Evolutionary conservation across 2,888 invertebrate genomes (phyloP), one percentile per base, ranked within the genome.

Genomic region (Schizaphis graminum): DNA sequence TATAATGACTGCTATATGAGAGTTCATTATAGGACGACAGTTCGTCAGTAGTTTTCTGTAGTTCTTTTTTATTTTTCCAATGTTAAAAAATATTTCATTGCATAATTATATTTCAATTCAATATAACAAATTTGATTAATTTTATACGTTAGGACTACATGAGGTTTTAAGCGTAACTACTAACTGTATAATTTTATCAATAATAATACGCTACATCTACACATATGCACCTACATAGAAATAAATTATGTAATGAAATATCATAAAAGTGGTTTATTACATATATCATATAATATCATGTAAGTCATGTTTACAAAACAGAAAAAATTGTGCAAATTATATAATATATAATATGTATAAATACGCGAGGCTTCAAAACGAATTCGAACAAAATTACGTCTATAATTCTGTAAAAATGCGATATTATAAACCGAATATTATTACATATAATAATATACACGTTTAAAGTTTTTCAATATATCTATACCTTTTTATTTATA

Each of bases 251-350:
- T 47, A 35, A 86, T 91, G 28, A 44, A 86, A 57, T 57, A 85
- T 91, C 91, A 10, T 57, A 91, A 85, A 86, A 91, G 86, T 86
- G 86, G 86, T 57, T 47, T 47, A 47, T 21, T 44, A n/a, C 21
- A 47, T 2, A 53, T 53, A 53, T 1, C 16, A 41, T 41, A 44
- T n/a, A 24, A 24, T 56, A 16, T 47, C 28, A 89, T 28, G 21
- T 89, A 13, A 24, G 7, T 35, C 21, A 47, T 26, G 0, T 13
- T 10, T 41, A 84, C 44, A 35, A 77, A 77, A 77, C 21, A 77
- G 35, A n/a, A 77, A 77, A 77, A 35, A 47, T 47, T 5, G 7
- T 47, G 44, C 7, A 7, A 47, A 47, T 7, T 47, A 8, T n/a
- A n/a, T n/a, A n/a, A n/a, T n/a, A n/a, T n/a, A n/a, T n/a, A 47